Conservation (phyloP, 1,140 invertebrate genomes). For the Babylonia areolata region DNA sequence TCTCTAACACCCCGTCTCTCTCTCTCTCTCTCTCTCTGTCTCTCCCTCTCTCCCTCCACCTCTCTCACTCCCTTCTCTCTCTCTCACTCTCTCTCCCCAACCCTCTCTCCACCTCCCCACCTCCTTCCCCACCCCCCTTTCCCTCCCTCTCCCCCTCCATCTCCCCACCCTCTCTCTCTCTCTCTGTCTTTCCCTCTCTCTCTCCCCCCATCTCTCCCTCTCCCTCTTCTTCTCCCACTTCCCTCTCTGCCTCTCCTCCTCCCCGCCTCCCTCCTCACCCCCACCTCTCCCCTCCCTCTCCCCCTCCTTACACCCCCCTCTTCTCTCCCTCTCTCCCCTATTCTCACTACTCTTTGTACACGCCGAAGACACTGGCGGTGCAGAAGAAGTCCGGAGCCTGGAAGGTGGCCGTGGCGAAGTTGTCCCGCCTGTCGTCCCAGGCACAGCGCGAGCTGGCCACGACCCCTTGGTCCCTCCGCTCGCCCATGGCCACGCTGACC, state of each 20-base stretch:
- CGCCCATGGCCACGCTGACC: conserved; percentile 57
- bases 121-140: neutral
- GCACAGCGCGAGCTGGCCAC: conserved; percentile 58
- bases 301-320: neutral
- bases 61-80: conserved; percentile 14
- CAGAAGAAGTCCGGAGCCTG: conserved; percentile 59
- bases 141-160: conserved; percentile 1
- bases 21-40: too few relatives aligned
- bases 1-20: too few relatives aligned
- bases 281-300: neutral
- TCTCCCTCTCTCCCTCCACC: too few relatives aligned
- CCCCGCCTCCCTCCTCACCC: neutral
- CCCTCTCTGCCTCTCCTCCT: neutral
- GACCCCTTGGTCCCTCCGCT: conserved; percentile 62
- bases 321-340: neutral
- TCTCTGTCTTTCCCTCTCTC: neutral
- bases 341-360: conserved; percentile 65
- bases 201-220: neutral
- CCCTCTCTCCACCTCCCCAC: neutral
- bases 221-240: too few relatives aligned
- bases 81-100: conserved; percentile 6
- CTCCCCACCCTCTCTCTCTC: neutral
- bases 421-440: conserved; percentile 63
- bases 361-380: conserved; percentile 60
- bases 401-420: conserved; percentile 59